Percentiles rank a stretch among this genome's conserved stretches.
Conservation (phyloP, 2,113 vertebrate species). For the Hydrochoerus hydrochaeris region DNA sequence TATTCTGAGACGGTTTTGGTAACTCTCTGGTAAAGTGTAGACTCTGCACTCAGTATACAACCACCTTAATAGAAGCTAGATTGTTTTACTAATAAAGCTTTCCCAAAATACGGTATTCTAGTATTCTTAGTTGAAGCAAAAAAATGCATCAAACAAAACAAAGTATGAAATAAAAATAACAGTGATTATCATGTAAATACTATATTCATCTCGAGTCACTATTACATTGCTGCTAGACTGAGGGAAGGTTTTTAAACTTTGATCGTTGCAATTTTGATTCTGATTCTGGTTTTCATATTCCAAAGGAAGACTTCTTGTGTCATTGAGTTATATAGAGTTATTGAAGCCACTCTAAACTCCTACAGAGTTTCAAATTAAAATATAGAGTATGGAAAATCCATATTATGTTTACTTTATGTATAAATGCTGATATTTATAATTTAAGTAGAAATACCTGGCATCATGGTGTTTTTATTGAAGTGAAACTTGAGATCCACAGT, state of each 20-base stretch:
- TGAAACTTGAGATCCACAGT: not conserved
- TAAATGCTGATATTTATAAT: not conserved
- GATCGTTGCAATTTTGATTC: not conserved
- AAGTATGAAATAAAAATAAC: not conserved
- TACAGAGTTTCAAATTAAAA: not conserved
- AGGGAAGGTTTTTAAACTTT: not conserved
- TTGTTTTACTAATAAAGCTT: not conserved
- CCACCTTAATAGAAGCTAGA: not conserved
- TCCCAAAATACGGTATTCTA: not conserved
- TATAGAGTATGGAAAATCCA: not conserved
- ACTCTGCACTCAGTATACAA: not conserved
- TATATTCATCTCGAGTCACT: not conserved
- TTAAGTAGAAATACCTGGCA: not conserved
- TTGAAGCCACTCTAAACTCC: not conserved
- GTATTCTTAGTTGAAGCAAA: not conserved
- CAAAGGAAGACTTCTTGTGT: not conserved
- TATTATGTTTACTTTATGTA: not conserved
- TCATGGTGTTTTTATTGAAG: constrained; percentile 29
- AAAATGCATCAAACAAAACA: not conserved
- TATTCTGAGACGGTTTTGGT: not conserved
- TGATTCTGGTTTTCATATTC: not conserved
- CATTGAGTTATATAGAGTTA: not conserved
- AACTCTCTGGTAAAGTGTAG: not conserved
- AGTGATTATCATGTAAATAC: not conserved
- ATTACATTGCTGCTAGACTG: not conserved